Evolutionary conservation across 30 jellyfish, hydroid and myxozoan species (phyloP).

Genomic region (Pelagia noctiluca): DNA sequence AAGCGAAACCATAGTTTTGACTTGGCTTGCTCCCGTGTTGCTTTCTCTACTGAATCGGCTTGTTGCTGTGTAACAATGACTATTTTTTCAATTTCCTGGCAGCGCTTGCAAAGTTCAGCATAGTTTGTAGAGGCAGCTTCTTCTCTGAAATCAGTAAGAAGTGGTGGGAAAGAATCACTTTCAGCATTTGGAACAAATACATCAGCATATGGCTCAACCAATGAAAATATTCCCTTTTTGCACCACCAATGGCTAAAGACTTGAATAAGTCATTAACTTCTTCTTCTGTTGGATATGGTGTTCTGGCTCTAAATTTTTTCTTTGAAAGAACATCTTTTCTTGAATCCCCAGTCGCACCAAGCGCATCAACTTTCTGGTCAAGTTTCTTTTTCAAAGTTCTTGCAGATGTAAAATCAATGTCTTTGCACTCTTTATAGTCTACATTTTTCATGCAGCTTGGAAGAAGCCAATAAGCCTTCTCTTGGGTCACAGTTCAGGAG

Average conservation of each 20-base stretch:
- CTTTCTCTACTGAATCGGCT: slow-evolving; percentile 11
- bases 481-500: neutral
- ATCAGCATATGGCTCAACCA: neutral
- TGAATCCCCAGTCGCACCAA: neutral
- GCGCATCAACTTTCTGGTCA: neutral
- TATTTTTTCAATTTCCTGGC: neutral
- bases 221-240: neutral
- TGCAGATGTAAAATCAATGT: neutral
- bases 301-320: neutral
- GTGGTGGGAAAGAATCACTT: neutral
- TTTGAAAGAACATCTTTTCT: neutral
- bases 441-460: neutral
- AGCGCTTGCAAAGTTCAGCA: neutral
- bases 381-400: neutral
- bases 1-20: neutral
- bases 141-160: neutral
- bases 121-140: neutral
- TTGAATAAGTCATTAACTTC: neutral
- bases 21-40: slow-evolving; percentile 3
- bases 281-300: neutral
- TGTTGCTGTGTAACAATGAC: neutral
- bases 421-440: neutral
- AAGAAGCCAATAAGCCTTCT: neutral
- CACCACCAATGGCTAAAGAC: slow-evolving; percentile 3
- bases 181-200: neutral